Evolutionary conservation across 2,888 invertebrate genomes (phyloP), one percentile per base, ranked within the genome.

Genomic region (Neria commutata): DNA sequence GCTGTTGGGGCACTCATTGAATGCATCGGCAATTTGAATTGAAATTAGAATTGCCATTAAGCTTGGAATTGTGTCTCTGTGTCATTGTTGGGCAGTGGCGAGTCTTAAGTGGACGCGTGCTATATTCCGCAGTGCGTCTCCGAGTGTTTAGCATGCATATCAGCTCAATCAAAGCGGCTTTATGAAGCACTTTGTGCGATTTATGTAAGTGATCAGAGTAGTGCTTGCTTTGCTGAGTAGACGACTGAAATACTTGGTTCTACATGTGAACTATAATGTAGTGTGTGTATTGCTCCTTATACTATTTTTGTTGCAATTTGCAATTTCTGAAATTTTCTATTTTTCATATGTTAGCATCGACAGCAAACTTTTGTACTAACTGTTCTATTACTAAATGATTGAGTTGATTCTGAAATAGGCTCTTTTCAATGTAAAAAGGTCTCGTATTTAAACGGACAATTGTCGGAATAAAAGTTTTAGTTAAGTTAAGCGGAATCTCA

Each of bases 71-170:
- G 14, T 10, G 14, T 23, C 16, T 49, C 16, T 29, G n/a, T 17
- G 19, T 26, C 14, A 21, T 58, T 58, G 56, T 53, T 58, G n/a
- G n/a, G n/a, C n/a, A n/a, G n/a, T n/a, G n/a, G n/a, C n/a, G n/a
- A n/a, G n/a, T n/a, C n/a, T n/a, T n/a, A 49, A 61, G 56, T 61
- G 56, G 62, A 59, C 62, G 59, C 62, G 62, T 62, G 62, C 62
- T 62, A 54, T 51, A 59, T 59, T 55, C n/a, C 51, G 50, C 21
- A 49, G 25, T 14, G 25, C 49, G 25, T 29, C 29, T 37, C n/a
- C n/a, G 4, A 37, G 37, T 37, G 16, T 8, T 37, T 37, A n/a
- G n/a, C n/a, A n/a, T n/a, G n/a, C n/a, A n/a, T n/a, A n/a, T n/a
- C n/a, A n/a, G n/a, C n/a, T n/a, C n/a, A 37, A 37, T 37, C 37